These are phyloP conservation scores for Caradrina clavipalpis DNA, from an alignment of 2,888 invertebrate species.

Conservation along the genomic window DNA sequence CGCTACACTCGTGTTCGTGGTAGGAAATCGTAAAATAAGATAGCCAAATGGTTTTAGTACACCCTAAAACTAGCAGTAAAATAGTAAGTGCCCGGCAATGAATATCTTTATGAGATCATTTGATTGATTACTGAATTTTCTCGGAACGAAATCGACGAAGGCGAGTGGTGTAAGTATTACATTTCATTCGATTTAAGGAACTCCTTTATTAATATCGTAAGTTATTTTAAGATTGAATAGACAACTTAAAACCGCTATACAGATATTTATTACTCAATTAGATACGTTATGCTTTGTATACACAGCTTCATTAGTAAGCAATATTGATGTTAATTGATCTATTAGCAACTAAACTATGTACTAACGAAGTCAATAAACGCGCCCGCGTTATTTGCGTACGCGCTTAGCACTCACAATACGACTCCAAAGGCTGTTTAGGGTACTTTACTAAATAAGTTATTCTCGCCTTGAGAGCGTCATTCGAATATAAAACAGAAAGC, in stretches of 20 bases:
- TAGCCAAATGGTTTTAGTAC: conserved; percentile 86
- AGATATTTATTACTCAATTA: neutral
- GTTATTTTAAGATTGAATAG: conserved; percentile 5
- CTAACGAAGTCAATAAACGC: conserved; percentile 56
- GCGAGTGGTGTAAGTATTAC: conserved; percentile 27
- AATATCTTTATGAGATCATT: conserved; percentile 85
- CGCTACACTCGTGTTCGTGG: conserved; percentile 67
- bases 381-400: conserved; percentile 51
- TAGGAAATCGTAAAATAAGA: conserved; percentile 85
- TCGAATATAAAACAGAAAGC: conserved; percentile 53
- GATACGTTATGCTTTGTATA: conserved; percentile 7
- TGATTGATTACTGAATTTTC: conserved; percentile 85
- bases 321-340: conserved; percentile 59
- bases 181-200: conserved; percentile 18
- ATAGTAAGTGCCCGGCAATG: conserved; percentile 83
- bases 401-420: conserved; percentile 49
- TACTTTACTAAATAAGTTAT: conserved; percentile 46
- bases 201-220: conserved; percentile 12
- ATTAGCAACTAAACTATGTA: conserved; percentile 57
- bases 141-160: conserved; percentile 60
- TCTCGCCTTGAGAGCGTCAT: conserved; percentile 39
- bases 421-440: conserved; percentile 25
- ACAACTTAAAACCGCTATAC: conserved; percentile 3
- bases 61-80: conserved; percentile 86
- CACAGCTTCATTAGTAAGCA: conserved; percentile 51